Evolutionary conservation across 1,140 invertebrate genomes (phyloP).

Genomic region (Fopius arisanus): DNA sequence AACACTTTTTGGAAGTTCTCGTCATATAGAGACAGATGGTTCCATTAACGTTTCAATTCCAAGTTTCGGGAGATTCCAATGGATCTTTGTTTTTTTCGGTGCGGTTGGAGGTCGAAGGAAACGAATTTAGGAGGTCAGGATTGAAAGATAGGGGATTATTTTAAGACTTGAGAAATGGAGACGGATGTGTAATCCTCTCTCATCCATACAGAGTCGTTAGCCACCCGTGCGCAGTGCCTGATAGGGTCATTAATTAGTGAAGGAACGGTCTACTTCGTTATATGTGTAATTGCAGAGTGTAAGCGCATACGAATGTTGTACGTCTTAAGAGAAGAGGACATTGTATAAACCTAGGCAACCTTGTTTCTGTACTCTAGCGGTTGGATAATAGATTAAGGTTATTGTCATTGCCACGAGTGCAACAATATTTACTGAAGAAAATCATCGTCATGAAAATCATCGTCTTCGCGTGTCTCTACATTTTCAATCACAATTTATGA

Average conservation of each 20-base stretch:
- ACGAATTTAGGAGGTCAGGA: neutral
- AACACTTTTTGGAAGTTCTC: too few species aligned
- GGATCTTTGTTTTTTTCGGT: neutral
- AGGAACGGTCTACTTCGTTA: constrained; percentile 44
- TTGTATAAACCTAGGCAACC: constrained; percentile 12
- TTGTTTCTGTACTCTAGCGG: too few species aligned
- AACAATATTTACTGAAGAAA: too few species aligned
- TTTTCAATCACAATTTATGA: too few species aligned
- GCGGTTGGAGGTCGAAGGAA: neutral
- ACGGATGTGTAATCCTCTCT: neutral
- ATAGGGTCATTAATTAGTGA: constrained; percentile 45
- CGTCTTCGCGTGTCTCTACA: too few species aligned
- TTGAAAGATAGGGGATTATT: neutral
- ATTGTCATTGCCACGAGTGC: constrained; percentile 24
- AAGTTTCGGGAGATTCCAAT: too few species aligned
- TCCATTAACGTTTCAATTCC: too few species aligned
- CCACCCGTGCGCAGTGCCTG: constrained; percentile 29
- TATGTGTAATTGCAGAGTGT: constrained; percentile 45
- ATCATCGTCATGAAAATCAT: too few species aligned
- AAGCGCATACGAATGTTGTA: constrained; percentile 5
- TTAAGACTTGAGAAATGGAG: neutral
- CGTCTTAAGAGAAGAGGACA: neutral
- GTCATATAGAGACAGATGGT: too few species aligned
- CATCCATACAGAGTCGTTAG: constrained; percentile 16
- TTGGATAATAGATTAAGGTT: constrained; percentile 22